Evolutionary conservation across 2,797 vertebrate species (phyloP).

Genomic region (Myotis daubentonii): DNA sequence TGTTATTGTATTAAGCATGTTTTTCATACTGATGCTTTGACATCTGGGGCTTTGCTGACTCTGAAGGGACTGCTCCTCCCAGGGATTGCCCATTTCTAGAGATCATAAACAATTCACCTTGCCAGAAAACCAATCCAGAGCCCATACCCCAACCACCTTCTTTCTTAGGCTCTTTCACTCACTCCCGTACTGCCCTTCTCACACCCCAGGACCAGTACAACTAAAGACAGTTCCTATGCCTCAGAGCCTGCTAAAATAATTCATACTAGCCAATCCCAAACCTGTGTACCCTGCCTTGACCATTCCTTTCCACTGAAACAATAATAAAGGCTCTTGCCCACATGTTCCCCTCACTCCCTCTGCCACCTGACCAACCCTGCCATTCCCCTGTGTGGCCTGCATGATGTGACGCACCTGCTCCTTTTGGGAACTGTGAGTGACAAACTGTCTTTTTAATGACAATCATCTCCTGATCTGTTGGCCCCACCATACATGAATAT

Average conservation of each 20-base stretch:
- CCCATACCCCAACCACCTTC: neutral
- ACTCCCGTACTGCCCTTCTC: too few relatives aligned
- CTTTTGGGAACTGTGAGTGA: neutral
- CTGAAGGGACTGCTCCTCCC: neutral
- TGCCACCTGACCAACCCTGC: neutral
- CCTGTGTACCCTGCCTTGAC: neutral
- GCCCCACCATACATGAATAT: neutral
- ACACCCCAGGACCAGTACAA: neutral
- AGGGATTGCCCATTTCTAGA: neutral
- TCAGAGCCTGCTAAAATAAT: neutral
- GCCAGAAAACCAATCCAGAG: neutral
- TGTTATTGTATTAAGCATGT: neutral
- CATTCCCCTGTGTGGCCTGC: neutral
- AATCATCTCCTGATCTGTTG: neutral
- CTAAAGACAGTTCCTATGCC: neutral
- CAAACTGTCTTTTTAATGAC: neutral
- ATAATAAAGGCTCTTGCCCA: neutral
- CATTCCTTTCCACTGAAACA: neutral
- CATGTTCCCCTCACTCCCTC: neutral
- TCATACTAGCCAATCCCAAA: neutral
- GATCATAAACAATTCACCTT: neutral
- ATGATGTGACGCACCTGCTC: neutral
- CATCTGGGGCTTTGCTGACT: neutral
- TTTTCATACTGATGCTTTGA: conserved; percentile 18
- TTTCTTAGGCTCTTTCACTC: neutral